phyloP scores from a whole-genome alignment of 2,888 invertebrate species.

The Cynaeus angustus region DNA sequence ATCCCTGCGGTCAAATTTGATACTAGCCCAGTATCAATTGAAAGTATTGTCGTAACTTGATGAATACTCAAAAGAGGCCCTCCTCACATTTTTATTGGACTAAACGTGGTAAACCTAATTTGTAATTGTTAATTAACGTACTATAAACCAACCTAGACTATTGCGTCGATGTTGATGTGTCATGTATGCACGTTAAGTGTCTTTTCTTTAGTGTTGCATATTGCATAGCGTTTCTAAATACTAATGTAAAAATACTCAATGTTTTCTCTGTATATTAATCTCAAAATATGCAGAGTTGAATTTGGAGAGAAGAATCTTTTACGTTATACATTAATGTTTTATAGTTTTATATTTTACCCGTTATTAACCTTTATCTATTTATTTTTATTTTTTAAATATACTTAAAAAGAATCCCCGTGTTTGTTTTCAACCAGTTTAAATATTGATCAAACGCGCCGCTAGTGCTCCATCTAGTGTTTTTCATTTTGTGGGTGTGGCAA shows the following conservation, averaged over 20 bases:
- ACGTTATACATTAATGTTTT: slow-evolving; percentile 51
- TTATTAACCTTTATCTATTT: slow-evolving; percentile 57
- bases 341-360: slow-evolving; percentile 55
- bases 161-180: slow-evolving; percentile 48
- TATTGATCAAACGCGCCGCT: slow-evolving; percentile 26
- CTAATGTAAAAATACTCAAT: slow-evolving; percentile 41
- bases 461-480: slow-evolving; percentile 50
- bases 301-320: slow-evolving; percentile 25
- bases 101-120: slow-evolving; percentile 15
- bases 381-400: slow-evolving; percentile 58
- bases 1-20: slow-evolving; percentile 36
- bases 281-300: slow-evolving; percentile 19
- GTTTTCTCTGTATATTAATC: slow-evolving; percentile 46
- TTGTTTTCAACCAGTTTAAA: background rate
- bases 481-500: slow-evolving; percentile 57
- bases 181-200: slow-evolving; percentile 47
- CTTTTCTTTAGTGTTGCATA: slow-evolving; percentile 41
- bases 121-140: slow-evolving; percentile 34
- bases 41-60: slow-evolving; percentile 38
- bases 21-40: slow-evolving; percentile 44
- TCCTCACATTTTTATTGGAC: slow-evolving; percentile 2
- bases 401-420: background rate
- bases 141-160: slow-evolving; percentile 42
- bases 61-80: slow-evolving; percentile 23
- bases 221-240: slow-evolving; percentile 43